A percentile compares a stretch with the other conserved stretches of the same genome.
Conservation (phyloP, 2,888 invertebrate species). For the Synergus japonicus region DNA sequence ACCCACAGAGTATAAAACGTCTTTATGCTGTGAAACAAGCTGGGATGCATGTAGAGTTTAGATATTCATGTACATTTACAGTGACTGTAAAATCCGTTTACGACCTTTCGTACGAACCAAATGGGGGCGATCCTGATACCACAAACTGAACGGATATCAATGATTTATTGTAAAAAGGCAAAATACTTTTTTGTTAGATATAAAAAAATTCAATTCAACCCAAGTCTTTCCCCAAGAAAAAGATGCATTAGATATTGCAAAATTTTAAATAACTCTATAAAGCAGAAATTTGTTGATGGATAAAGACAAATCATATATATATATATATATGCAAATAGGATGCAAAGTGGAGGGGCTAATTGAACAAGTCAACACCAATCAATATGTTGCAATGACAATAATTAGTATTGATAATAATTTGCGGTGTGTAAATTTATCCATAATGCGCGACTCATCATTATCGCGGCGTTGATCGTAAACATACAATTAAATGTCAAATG, state of each 20-base stretch:
- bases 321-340: background rate
- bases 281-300: too few relatives aligned
- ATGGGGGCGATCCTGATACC: background rate
- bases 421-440: background rate
- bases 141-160: background rate
- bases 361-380: conserved; percentile 2
- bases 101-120: background rate
- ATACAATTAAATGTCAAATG: background rate
- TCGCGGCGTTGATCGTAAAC: background rate
- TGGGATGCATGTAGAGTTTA: background rate
- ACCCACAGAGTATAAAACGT: background rate
- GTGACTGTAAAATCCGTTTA: conserved; percentile 57
- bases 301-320: background rate
- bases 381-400: background rate
- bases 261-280: too few relatives aligned
- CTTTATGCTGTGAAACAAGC: background rate
- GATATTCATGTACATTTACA: conserved; percentile 56
- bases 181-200: background rate
- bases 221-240: background rate
- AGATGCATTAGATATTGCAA: too few relatives aligned
- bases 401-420: background rate
- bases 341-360: background rate
- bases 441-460: background rate
- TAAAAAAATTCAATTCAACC: background rate
- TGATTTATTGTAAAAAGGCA: background rate